These are phyloP conservation scores for Itoplectis maculator DNA, from an alignment of 2,888 invertebrate genomes.

Conservation along the genomic window DNA sequence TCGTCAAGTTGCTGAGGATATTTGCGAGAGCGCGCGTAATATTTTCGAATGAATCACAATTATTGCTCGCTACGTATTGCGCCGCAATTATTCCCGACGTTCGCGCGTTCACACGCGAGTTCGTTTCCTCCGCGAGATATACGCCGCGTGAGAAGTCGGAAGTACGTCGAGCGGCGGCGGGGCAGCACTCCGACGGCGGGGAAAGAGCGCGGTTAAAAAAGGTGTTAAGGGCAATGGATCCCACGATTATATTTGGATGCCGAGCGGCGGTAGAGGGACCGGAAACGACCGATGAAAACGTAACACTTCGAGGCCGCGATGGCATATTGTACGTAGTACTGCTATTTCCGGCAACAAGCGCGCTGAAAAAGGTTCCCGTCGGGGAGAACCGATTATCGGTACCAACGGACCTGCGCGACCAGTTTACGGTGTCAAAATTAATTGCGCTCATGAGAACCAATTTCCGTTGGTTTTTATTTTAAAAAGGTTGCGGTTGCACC, in stretches of 20 bases:
- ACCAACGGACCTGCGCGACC: too few species aligned
- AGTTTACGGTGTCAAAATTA: too few species aligned
- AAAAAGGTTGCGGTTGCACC: too few species aligned
- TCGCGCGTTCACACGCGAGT: slow-evolving; percentile 42
- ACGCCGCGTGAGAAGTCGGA: slow-evolving; percentile 61
- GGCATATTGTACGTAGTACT: background rate
- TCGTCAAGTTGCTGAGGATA: slow-evolving; percentile 3
- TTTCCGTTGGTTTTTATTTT: too few species aligned
- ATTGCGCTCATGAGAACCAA: too few species aligned
- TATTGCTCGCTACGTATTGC: slow-evolving; percentile 8
- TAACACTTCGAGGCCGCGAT: slow-evolving; percentile 25
- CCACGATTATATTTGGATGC: slow-evolving; percentile 52
- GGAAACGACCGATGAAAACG: slow-evolving; percentile 50
- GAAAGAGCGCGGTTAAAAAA: slow-evolving; percentile 36
- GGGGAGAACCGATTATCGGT: too few species aligned
- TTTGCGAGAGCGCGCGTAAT: slow-evolving; percentile 8
- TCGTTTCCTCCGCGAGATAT: slow-evolving; percentile 33
- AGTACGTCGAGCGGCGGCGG: slow-evolving; percentile 33
- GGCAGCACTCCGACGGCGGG: slow-evolving; percentile 5
- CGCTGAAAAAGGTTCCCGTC: background rate
- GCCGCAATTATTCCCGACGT: slow-evolving; percentile 14
- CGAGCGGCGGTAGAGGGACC: slow-evolving; percentile 1
- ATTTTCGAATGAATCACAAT: slow-evolving; percentile 56
- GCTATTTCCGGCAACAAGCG: slow-evolving; percentile 43
- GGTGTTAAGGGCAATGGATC: slow-evolving; percentile 60